Evolutionary conservation across 2,888 invertebrate species (phyloP).

Genomic region (Tachina lurida): DNA sequence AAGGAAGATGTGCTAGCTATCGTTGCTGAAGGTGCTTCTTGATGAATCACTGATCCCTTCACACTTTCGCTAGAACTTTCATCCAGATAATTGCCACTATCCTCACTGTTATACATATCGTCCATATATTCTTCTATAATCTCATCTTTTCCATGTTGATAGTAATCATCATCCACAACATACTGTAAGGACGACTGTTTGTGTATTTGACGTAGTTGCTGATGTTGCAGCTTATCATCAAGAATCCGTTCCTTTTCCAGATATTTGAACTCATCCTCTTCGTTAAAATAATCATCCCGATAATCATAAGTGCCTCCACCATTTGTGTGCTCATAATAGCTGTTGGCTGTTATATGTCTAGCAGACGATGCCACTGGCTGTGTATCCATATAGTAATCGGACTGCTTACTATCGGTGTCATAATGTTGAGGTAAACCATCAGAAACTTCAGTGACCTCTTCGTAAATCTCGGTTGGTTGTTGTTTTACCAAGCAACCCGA

Average conservation of each 20-base stretch:
- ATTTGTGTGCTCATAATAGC: conserved; percentile 79
- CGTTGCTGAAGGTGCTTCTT: conserved; percentile 16
- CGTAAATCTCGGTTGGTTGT: conserved; percentile 81
- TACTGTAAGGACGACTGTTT: conserved; percentile 72
- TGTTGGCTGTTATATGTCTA: conserved; percentile 70
- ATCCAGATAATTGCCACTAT: conserved; percentile 81
- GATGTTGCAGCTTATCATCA: conserved; percentile 42
- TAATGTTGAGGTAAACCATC: conserved; percentile 72
- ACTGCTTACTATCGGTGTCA: conserved; percentile 80
- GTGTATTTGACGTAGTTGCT: conserved; percentile 70
- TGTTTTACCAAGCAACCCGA: conserved; percentile 80
- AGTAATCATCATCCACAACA: conserved; percentile 65
- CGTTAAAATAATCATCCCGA: conserved; percentile 82
- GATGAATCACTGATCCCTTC: conserved; percentile 60
- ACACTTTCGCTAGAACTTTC: conserved; percentile 79
- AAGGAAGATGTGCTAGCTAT: neutral
- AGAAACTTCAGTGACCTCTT: conserved; percentile 73
- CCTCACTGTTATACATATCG: conserved; percentile 80
- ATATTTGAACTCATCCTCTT: conserved; percentile 83
- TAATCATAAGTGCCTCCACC: conserved; percentile 79
- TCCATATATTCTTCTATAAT: conserved; percentile 78
- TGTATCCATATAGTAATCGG: conserved; percentile 80
- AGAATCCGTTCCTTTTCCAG: conserved; percentile 80
- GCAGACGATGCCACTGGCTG: conserved; percentile 75
- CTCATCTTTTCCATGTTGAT: conserved; percentile 71